Evolutionary conservation across 2,797 vertebrate species (phyloP).

Genomic region (Balearica regulorum): DNA sequence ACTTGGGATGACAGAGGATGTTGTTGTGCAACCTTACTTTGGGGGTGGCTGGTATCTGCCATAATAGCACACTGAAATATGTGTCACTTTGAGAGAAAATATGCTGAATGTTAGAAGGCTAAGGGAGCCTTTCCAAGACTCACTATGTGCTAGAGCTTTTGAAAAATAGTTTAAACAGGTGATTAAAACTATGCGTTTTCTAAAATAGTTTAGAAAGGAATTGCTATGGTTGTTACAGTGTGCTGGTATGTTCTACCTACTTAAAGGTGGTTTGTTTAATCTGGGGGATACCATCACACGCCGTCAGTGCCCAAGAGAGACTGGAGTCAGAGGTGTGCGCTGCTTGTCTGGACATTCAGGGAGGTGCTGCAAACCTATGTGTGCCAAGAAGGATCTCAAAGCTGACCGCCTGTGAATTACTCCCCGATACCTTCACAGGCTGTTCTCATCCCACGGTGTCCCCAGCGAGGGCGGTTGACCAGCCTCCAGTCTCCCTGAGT

Average conservation of each 20-base stretch:
- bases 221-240: not conserved
- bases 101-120: not conserved
- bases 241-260: not conserved
- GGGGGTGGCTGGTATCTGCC: not conserved
- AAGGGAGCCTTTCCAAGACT: not conserved
- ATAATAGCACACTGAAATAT: not conserved
- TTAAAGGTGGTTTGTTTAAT: not conserved
- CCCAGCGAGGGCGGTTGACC: not conserved
- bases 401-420: too few species aligned
- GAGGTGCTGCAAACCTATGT: not conserved
- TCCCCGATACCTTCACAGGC: not conserved
- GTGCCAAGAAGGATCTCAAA: not conserved
- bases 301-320: not conserved
- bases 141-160: not conserved
- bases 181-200: not conserved
- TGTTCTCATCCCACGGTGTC: not conserved
- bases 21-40: not conserved
- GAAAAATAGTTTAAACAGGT: not conserved
- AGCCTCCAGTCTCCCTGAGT: too few species aligned
- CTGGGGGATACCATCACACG: fast-evolving
- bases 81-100: not conserved
- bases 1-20: not conserved
- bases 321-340: not conserved
- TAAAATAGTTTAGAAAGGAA: not conserved
- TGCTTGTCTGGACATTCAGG: not conserved